Conservation (phyloP, 2,888 invertebrate species). For the Mythimna ferrago region DNA sequence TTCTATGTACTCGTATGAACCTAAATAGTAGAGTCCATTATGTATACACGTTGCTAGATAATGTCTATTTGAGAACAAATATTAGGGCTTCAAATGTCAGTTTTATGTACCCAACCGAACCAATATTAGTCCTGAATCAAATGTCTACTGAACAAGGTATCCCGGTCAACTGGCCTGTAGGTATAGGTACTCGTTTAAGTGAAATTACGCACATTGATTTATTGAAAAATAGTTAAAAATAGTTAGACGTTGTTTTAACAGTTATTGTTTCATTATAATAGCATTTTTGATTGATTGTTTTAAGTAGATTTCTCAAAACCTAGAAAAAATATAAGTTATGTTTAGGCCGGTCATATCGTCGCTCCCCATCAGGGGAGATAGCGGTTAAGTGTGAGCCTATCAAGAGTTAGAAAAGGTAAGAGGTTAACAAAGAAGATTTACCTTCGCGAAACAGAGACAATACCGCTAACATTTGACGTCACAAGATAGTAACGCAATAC, state of each 20-base stretch:
- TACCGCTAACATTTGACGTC: too few relatives aligned
- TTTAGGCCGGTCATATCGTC: too few relatives aligned
- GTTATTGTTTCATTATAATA: background rate
- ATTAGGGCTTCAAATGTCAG: constrained; percentile 36
- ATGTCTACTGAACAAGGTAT: constrained; percentile 16
- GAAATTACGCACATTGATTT: background rate
- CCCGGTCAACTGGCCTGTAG: background rate
- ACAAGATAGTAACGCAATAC: too few relatives aligned
- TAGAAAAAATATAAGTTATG: background rate
- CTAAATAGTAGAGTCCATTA: constrained; percentile 14
- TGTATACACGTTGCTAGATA: constrained; percentile 28
- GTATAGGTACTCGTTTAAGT: background rate
- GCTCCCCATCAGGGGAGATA: too few relatives aligned
- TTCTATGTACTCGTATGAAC: background rate
- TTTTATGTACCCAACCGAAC: constrained; percentile 22
- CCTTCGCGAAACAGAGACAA: too few relatives aligned
- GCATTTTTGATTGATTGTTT: background rate
- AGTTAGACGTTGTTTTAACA: background rate
- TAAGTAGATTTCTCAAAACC: background rate
- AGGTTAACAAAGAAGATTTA: too few relatives aligned
- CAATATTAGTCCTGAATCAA: constrained; percentile 44
- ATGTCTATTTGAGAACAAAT: constrained; percentile 21
- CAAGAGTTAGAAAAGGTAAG: too few relatives aligned
- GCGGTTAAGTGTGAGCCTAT: too few relatives aligned
- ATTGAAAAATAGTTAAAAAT: background rate